A percentile compares a stretch with the other conserved stretches of the same genome.
These are phyloP conservation scores for Hippolais icterina DNA, from an alignment of 2,113 vertebrate species.

Conservation along the genomic window DNA sequence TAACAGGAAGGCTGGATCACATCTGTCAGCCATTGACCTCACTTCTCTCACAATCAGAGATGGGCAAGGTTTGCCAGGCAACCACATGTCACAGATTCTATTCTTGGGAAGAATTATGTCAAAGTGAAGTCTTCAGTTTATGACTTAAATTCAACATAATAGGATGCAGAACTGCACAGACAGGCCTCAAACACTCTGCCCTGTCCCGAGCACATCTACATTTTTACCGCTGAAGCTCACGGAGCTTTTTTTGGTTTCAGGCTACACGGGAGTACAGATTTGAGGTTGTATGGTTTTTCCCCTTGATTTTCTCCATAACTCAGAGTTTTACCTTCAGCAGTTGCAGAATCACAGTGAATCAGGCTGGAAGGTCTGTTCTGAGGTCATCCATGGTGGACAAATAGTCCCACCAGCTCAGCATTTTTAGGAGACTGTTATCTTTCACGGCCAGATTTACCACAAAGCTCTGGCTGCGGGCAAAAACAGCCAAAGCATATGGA, in stretches of 20 bases:
- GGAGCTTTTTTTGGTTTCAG: not conserved
- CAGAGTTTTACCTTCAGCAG: not conserved
- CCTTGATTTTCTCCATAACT: not conserved
- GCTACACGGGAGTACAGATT: not conserved
- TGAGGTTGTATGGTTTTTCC: not conserved
- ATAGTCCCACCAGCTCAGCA: not conserved
- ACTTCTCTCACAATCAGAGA: not conserved
- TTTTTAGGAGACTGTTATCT: not conserved
- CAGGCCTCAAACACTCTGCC: not conserved
- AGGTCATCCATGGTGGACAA: not conserved
- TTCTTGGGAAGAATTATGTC: not conserved
- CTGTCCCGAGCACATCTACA: not conserved
- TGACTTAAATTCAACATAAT: not conserved
- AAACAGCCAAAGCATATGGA: constrained; percentile 48
- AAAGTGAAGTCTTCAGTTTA: not conserved
- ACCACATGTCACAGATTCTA: not conserved
- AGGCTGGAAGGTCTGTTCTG: not conserved
- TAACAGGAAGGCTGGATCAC: not conserved
- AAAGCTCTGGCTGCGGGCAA: not conserved
- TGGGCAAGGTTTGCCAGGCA: not conserved
- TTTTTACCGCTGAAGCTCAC: not conserved
- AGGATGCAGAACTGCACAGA: not conserved
- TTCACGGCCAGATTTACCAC: constrained; percentile 6
- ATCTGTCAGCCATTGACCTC: constrained; percentile 3
- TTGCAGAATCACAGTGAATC: not conserved